These are phyloP conservation scores for Autographa pulchrina DNA, from an alignment of 2,888 invertebrate species.

Conservation along the genomic window DNA sequence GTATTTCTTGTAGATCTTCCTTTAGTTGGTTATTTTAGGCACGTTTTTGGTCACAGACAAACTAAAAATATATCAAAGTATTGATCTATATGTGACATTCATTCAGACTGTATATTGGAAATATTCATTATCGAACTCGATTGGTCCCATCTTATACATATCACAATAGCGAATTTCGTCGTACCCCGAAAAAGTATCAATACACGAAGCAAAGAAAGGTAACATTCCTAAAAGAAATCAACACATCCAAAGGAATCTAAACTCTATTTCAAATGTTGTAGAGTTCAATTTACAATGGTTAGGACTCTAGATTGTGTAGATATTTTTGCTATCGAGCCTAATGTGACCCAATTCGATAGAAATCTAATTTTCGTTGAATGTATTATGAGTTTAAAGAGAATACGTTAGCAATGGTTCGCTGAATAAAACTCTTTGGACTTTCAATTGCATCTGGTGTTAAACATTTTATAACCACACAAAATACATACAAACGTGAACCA, in stretches of 20 bases:
- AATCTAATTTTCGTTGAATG: slow-evolving; percentile 54
- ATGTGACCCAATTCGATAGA: slow-evolving; percentile 45
- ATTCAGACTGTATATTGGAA: slow-evolving; percentile 2
- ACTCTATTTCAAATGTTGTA: neutral
- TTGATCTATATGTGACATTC: neutral
- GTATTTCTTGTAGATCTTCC: no score
- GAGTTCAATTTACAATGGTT: slow-evolving; percentile 13
- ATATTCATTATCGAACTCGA: slow-evolving; percentile 14
- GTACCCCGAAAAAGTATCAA: slow-evolving; percentile 24
- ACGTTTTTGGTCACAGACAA: neutral
- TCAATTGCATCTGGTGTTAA: neutral
- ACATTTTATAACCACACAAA: neutral
- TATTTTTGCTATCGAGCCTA: slow-evolving; percentile 43
- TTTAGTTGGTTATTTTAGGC: no score
- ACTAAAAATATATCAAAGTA: neutral
- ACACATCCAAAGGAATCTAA: neutral
- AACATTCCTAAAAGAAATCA: slow-evolving; percentile 21
- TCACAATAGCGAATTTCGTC: slow-evolving; percentile 24
- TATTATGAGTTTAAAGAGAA: slow-evolving; percentile 43
- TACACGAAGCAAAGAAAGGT: slow-evolving; percentile 37
- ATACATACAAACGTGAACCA: no score
- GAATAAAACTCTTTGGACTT: slow-evolving; percentile 1
- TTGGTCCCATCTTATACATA: slow-evolving; percentile 12
- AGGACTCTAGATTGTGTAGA: slow-evolving; percentile 19
- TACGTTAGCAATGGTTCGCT: slow-evolving; percentile 44